Evolutionary conservation across 2,797 vertebrate species (phyloP).

Genomic region (Myiotriccus ornatus): DNA sequence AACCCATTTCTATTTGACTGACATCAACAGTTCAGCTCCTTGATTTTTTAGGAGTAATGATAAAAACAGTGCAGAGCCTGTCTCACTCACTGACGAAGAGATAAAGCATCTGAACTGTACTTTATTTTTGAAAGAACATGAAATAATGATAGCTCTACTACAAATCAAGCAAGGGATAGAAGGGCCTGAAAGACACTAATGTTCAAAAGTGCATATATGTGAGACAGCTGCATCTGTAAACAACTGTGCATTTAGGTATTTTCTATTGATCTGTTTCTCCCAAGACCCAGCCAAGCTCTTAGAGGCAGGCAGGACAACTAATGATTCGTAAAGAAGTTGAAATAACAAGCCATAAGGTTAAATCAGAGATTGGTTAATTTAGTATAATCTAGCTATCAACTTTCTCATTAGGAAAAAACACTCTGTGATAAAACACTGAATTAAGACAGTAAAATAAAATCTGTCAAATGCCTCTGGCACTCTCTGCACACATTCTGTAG

Average conservation of each 20-base stretch:
- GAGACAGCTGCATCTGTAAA: background rate
- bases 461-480: background rate
- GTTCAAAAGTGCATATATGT: background rate
- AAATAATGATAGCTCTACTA: background rate
- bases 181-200: background rate
- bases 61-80: background rate
- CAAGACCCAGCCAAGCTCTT: rapidly evolving
- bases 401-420: background rate
- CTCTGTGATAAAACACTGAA: background rate
- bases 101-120: background rate
- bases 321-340: background rate
- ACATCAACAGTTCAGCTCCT: background rate
- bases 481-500: background rate
- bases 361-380: background rate
- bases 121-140: background rate
- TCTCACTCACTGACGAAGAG: background rate
- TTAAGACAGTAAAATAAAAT: background rate
- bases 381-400: background rate
- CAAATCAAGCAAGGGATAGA: background rate
- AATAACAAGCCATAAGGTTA: background rate
- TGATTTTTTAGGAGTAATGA: background rate
- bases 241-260: background rate
- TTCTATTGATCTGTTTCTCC: background rate
- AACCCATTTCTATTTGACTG: background rate
- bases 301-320: background rate